A percentile compares a stretch with the other conserved stretches of the same genome.
Evolutionary conservation across 2,888 invertebrate genomes (phyloP).

Genomic region (Xanthorhoe designata): DNA sequence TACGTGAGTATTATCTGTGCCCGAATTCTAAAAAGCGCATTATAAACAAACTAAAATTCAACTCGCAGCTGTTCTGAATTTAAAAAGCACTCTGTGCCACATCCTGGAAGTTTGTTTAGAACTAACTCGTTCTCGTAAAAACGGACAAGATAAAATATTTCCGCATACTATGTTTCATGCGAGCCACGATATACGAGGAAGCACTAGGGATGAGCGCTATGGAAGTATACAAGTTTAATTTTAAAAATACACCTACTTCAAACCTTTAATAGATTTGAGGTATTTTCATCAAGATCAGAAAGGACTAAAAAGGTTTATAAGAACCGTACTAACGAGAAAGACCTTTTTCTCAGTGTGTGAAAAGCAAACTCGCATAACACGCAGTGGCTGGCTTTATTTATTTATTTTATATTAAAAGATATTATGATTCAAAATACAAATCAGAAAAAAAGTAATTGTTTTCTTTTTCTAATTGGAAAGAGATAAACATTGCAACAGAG

Average conservation of each 20-base stretch:
- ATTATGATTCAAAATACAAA: too few species aligned
- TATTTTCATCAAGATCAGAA: background rate
- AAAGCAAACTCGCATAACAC: too few species aligned
- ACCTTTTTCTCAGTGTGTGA: too few species aligned
- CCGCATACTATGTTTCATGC: slow-evolving; percentile 48
- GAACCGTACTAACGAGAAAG: too few species aligned
- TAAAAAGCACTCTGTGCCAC: slow-evolving; percentile 59
- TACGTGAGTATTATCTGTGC: background rate
- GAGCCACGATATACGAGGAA: slow-evolving; percentile 36
- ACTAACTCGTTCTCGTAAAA: slow-evolving; percentile 66
- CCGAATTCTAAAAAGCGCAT: slow-evolving; percentile 7
- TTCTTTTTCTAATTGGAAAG: too few species aligned
- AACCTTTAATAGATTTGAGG: background rate
- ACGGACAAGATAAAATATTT: slow-evolving; percentile 64
- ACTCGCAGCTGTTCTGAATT: slow-evolving; percentile 64
- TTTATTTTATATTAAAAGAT: too few species aligned
- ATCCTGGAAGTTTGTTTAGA: slow-evolving; percentile 71
- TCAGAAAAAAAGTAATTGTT: too few species aligned
- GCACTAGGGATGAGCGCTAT: slow-evolving; percentile 18
- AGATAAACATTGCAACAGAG: too few species aligned
- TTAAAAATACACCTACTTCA: too few species aligned
- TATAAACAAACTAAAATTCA: slow-evolving; percentile 57
- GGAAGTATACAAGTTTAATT: slow-evolving; percentile 3
- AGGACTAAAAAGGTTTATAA: background rate
- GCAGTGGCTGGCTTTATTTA: too few species aligned